These are phyloP conservation scores for Thecocarcelia acutangulata DNA, from an alignment of 2,888 invertebrate species.

Conservation along the genomic window DNA sequence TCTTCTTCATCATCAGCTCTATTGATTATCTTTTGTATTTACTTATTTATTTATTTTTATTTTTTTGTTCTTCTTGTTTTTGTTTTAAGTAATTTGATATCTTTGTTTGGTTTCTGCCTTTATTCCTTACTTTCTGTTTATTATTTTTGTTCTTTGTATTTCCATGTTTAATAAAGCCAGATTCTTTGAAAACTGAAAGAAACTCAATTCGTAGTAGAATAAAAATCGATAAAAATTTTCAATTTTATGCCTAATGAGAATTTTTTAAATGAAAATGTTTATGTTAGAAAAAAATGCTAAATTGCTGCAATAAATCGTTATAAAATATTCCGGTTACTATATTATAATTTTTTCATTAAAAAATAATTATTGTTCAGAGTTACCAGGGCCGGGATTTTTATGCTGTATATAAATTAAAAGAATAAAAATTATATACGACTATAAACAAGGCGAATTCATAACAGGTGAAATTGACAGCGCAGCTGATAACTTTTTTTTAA, in stretches of 20 bases:
- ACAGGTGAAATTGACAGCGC: too few species aligned
- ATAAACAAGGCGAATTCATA: too few species aligned
- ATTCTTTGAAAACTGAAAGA: conserved; percentile 51
- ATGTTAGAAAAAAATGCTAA: conserved; percentile 33
- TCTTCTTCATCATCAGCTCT: conserved; percentile 60
- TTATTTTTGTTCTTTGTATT: conserved; percentile 50
- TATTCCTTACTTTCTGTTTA: conserved; percentile 49
- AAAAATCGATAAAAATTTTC: conserved; percentile 55
- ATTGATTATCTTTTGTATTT: conserved; percentile 58
- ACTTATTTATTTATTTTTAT: neutral
- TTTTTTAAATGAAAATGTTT: neutral
- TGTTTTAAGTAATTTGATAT: conserved; percentile 63
- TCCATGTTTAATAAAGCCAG: conserved; percentile 38
- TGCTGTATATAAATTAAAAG: too few species aligned
- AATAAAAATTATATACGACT: too few species aligned
- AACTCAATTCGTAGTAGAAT: conserved; percentile 21
- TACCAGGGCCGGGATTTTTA: too few species aligned
- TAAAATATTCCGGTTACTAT: neutral
- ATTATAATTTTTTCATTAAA: too few species aligned
- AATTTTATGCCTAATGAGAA: conserved; percentile 33
- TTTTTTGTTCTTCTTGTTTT: conserved; percentile 24
- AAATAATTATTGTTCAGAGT: too few species aligned
- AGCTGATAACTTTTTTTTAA: too few species aligned
- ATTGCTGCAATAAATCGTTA: conserved; percentile 22
- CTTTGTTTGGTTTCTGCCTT: conserved; percentile 62